Evolutionary conservation across 23 tunicate species (phyloP).

Genomic region (Phallusia fumigata): DNA sequence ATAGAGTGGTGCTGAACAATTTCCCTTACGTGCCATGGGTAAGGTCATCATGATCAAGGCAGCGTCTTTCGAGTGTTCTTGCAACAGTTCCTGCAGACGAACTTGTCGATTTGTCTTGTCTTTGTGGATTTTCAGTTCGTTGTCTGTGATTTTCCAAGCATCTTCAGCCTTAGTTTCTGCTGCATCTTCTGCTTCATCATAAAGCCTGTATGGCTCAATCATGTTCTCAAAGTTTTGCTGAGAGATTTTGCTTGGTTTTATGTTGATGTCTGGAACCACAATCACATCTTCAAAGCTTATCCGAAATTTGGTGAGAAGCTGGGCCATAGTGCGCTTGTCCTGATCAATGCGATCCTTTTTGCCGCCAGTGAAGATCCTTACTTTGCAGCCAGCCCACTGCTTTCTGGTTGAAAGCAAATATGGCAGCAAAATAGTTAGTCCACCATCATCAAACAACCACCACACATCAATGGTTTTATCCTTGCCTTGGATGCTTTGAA

Average conservation of each 20-base stretch:
- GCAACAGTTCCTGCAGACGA: slow-evolving; percentile 87
- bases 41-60: slow-evolving; percentile 91
- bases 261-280: slow-evolving; percentile 62
- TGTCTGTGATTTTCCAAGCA: slow-evolving; percentile 86
- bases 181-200: slow-evolving; percentile 40
- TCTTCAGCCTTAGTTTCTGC: slow-evolving; percentile 1
- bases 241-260: slow-evolving; percentile 56
- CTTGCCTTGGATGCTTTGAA: slow-evolving; percentile 74
- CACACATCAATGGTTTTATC: slow-evolving; percentile 96
- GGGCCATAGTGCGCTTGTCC: slow-evolving; percentile 80
- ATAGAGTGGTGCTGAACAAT: slow-evolving; percentile 82
- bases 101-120: slow-evolving; percentile 87
- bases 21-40: slow-evolving; percentile 81
- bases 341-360: slow-evolving; percentile 82
- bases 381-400: slow-evolving; percentile 73
- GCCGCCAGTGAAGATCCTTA: slow-evolving; percentile 91
- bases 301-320: slow-evolving; percentile 81
- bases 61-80: slow-evolving; percentile 83
- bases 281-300: slow-evolving; percentile 87
- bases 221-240: slow-evolving; percentile 53
- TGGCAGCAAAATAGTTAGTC: slow-evolving; percentile 83
- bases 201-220: slow-evolving; percentile 53
- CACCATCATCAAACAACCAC: slow-evolving; percentile 99
- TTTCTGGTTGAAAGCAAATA: slow-evolving; percentile 70
- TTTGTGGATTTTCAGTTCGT: slow-evolving; percentile 58